phyloP scores from a whole-genome alignment of 2,888 invertebrate genomes.

The Lasioglossum oenotherae region DNA sequence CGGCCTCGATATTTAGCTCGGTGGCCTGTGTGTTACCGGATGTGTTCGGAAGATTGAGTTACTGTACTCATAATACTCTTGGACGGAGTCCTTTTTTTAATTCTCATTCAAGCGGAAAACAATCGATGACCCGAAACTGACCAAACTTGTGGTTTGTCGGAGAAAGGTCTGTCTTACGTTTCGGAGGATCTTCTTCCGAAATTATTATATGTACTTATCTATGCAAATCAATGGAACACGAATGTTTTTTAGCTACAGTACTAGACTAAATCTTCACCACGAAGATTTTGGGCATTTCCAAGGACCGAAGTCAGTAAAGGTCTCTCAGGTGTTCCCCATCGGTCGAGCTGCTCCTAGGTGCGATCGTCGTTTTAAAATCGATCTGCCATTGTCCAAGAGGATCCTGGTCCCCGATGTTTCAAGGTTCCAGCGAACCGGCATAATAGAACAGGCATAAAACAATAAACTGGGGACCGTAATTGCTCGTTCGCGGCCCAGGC shows the following conservation, averaged over 20 bases:
- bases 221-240: background rate
- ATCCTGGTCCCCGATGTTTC: background rate
- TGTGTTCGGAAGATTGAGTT: constrained; percentile 70
- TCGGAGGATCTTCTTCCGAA: background rate
- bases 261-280: background rate
- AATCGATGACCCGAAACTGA: background rate
- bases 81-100: constrained; percentile 30
- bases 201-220: background rate
- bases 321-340: background rate
- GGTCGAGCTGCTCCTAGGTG: background rate
- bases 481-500: constrained; percentile 25
- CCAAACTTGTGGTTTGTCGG: background rate
- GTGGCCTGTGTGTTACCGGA: constrained; percentile 53
- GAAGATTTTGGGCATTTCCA: background rate
- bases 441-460: constrained; percentile 28
- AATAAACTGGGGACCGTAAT: constrained; percentile 38
- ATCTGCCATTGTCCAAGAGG: background rate
- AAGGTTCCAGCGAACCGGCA: background rate
- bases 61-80: constrained; percentile 54
- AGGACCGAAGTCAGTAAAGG: too few species aligned
- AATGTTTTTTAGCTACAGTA: background rate
- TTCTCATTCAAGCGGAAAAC: constrained; percentile 22
- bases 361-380: background rate
- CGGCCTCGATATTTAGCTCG: constrained; percentile 36
- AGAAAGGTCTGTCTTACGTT: background rate